Evolutionary conservation across 2,113 vertebrate genomes (phyloP).

Genomic region (Hippocampus zosterae): DNA sequence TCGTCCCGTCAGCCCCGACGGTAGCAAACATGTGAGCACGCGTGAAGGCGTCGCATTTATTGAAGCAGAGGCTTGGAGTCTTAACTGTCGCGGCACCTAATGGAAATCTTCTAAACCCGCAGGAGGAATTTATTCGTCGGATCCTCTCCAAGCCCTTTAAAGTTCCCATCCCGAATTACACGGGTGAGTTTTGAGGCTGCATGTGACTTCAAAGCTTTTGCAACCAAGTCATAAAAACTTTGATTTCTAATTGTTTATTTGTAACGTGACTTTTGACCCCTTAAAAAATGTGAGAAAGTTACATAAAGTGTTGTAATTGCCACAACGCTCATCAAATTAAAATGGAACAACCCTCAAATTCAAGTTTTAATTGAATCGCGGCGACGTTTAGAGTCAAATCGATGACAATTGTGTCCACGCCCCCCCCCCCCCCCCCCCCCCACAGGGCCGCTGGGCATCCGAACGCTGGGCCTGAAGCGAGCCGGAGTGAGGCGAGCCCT

Average conservation of each 20-base stretch:
- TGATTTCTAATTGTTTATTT: no score
- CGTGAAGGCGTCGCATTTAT: neutral
- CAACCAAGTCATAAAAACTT: no score
- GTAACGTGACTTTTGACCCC: no score
- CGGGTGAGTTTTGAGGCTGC: constrained; percentile 70
- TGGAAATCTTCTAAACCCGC: constrained; percentile 37
- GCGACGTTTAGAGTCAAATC: no score
- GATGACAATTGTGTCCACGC: no score
- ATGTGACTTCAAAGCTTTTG: no score
- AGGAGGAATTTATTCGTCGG: constrained; percentile 93
- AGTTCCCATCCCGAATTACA: constrained; percentile 92
- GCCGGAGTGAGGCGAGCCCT: constrained; percentile 82
- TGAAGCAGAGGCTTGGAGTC: neutral
- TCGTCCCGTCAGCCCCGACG: constrained; percentile 74
- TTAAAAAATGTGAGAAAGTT: no score
- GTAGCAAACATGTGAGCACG: constrained; percentile 81
- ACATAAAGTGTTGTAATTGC: no score
- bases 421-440: neutral
- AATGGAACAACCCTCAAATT: no score
- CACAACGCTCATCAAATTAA: no score
- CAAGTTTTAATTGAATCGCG: no score
- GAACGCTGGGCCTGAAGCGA: constrained; percentile 85
- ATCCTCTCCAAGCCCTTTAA: constrained; percentile 97
- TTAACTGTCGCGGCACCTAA: neutral
- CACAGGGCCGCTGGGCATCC: constrained; percentile 81